These are phyloP conservation scores for Trichomycterus rosablanca DNA, from an alignment of 2,113 vertebrate species.

Conservation along the genomic window DNA sequence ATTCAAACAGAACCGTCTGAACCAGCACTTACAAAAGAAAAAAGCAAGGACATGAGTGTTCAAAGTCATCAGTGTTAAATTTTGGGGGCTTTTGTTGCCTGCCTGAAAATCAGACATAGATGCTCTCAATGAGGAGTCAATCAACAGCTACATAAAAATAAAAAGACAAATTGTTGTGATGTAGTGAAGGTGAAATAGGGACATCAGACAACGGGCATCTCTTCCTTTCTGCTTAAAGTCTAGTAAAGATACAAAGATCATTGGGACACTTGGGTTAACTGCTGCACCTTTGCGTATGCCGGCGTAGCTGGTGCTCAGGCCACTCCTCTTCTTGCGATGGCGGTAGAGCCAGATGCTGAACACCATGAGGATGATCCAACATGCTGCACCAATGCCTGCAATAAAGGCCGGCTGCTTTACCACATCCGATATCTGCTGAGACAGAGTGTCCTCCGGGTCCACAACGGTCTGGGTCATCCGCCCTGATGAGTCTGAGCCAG, in stretches of 20 bases:
- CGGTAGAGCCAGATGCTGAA: conserved; percentile 97
- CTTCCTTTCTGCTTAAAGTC: no score
- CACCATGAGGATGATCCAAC: conserved; percentile 97
- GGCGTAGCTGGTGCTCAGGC: conserved; percentile 87
- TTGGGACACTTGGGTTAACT: no score
- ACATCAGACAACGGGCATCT: no score
- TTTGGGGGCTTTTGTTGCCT: background rate
- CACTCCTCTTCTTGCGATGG: conserved; percentile 89
- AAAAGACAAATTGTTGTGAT: no score
- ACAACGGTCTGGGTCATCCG: conserved; percentile 71
- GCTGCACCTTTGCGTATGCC: conserved; percentile 92
- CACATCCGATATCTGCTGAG: conserved; percentile 96
- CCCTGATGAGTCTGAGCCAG: conserved; percentile 78
- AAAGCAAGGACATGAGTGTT: conserved; percentile 1
- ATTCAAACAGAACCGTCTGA: conserved; percentile 1
- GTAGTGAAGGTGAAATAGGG: no score
- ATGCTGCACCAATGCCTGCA: conserved; percentile 91
- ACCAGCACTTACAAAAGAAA: background rate
- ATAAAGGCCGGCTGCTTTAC: conserved; percentile 97
- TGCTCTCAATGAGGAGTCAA: no score
- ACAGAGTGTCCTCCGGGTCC: conserved; percentile 80
- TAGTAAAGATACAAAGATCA: no score
- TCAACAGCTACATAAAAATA: no score
- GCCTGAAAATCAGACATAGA: background rate
- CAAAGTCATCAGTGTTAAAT: background rate